Evolutionary conservation across 37 sponge, comb jelly and placozoan species (phyloP), one percentile per base, ranked within the genome.

Genomic region (Chondrosia reniformis): DNA sequence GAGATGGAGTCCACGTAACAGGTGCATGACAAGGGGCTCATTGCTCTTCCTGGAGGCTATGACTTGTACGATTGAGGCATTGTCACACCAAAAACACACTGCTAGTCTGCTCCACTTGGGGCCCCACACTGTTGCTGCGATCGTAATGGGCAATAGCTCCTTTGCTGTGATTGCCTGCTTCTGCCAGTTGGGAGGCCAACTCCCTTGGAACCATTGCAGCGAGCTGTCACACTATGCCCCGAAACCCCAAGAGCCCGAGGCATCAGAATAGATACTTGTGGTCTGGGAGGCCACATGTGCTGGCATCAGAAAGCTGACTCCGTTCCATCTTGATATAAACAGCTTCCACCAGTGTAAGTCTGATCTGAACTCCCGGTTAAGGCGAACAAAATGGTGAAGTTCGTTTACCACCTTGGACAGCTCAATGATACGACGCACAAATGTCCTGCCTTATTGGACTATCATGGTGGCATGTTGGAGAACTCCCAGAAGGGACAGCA

Each of bases 391-490:
- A 9, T 76, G 87, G 36, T 81, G 59, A 61, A 65, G 43, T 12
- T 76, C 30, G 13, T 38, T 28, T 15, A 71, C 69, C 4, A 8
- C 38, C 34, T 12, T 75, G 0, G 75, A 41, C 58, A 76, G 49
- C 0, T 54, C 49, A 32, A 86, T 64, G 61, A 81, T 76, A 17
- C 77, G 0, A 2, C 78, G 28, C 61, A 86, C 21, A 31, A 86
- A 86, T 0, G 49, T 22, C 33, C 86, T 36, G 0, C 86, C 81
- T 9, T 38, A 49, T 15, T 41, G 58, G 28, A 77, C 81, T 40
- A 81, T 82, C n/a, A 24, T 41, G 43, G 57, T 42, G 30, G 87
- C 87, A 55, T 81, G 82, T 10, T 77, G 59, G 27, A 81, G 71
- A 22, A 44, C 59, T 0, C 87, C 85, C 1, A 79, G 57, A 25